Evolutionary conservation across 2,888 invertebrate genomes (phyloP).

Genomic region (Chloroclystis v-ata): DNA sequence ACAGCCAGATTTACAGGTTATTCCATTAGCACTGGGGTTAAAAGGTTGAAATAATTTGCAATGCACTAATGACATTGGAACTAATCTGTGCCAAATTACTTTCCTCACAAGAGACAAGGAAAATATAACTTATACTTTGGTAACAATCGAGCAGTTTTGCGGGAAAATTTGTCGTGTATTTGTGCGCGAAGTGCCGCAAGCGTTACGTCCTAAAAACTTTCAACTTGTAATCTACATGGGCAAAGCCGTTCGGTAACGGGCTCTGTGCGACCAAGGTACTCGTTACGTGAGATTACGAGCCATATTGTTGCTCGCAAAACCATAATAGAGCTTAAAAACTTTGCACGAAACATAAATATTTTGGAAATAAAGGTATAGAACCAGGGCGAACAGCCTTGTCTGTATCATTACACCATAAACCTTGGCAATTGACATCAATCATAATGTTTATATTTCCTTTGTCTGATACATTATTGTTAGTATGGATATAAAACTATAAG

Average conservation of each 20-base stretch:
- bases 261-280: conserved; percentile 17
- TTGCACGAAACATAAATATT: conserved; percentile 2
- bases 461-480: too few relatives aligned
- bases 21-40: too few relatives aligned
- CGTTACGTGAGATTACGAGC: conserved; percentile 35
- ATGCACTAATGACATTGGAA: too few relatives aligned
- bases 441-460: neutral
- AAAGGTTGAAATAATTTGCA: too few relatives aligned
- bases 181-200: conserved; percentile 48
- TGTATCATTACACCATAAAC: neutral
- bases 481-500: too few relatives aligned
- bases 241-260: conserved; percentile 35
- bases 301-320: conserved; percentile 18
- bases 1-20: conserved; percentile 2
- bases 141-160: conserved; percentile 3
- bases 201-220: conserved; percentile 60
- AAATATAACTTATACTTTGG: too few relatives aligned
- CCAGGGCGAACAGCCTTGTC: neutral
- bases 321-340: conserved; percentile 4
- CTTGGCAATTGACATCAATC: neutral
- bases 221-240: conserved; percentile 35
- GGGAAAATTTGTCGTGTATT: conserved; percentile 20
- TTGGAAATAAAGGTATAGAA: neutral
- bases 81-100: neutral
- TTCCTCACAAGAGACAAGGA: too few relatives aligned